A percentile compares a stretch with the other conserved stretches of the same genome.
Conservation (phyloP, 1,140 invertebrate genomes). For the Heliconius himera region DNA sequence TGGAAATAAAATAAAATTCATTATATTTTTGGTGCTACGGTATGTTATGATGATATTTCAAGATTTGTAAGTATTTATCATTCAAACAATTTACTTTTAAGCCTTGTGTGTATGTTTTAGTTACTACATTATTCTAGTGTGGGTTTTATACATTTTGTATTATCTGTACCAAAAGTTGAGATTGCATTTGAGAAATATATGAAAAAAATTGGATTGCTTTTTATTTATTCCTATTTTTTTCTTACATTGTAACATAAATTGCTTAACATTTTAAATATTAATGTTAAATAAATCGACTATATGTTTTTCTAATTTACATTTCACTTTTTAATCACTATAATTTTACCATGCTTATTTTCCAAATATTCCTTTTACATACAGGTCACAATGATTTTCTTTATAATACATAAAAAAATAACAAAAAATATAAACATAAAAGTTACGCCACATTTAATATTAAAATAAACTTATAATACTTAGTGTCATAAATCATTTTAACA, state of each 20-base stretch:
- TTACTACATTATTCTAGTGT: conserved; percentile 60
- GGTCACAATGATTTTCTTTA: neutral
- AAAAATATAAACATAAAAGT: too few relatives aligned
- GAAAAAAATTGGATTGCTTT: conserved; percentile 63
- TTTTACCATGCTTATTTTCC: neutral
- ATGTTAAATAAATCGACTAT: neutral
- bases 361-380: too few relatives aligned
- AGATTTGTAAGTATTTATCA: conserved; percentile 23
- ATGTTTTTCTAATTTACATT: neutral
- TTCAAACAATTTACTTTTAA: conserved; percentile 49
- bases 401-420: neutral
- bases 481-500: too few relatives aligned
- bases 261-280: neutral
- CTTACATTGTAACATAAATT: neutral
- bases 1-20: neutral
- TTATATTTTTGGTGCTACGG: conserved; percentile 32
- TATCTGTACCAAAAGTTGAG: conserved; percentile 77
- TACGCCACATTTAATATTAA: too few relatives aligned
- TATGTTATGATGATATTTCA: conserved; percentile 17
- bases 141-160: conserved; percentile 80
- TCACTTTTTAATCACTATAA: neutral
- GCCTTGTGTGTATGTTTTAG: conserved; percentile 56
- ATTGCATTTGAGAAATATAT: conserved; percentile 80
- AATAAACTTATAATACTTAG: too few relatives aligned
- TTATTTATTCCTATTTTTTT: conserved; percentile 49